phyloP scores from a whole-genome alignment of 2,113 vertebrate species.

The Delphinus delphis region DNA sequence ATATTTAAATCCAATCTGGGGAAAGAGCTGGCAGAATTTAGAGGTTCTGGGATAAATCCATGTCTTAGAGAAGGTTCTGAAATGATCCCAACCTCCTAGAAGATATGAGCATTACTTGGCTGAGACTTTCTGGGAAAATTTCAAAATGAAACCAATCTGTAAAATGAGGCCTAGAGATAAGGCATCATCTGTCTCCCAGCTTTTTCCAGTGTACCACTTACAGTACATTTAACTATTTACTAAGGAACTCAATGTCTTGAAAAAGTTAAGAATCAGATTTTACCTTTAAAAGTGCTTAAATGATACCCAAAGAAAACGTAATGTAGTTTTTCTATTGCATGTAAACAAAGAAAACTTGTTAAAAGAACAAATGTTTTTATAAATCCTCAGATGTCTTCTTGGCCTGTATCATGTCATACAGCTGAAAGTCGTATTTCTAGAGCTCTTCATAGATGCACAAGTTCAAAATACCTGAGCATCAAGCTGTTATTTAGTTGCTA shows the following conservation, averaged over 20 bases:
- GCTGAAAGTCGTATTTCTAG: background rate
- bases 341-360: constrained; percentile 19
- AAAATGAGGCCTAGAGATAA: background rate
- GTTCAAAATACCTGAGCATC: background rate
- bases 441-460: background rate
- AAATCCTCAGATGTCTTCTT: background rate
- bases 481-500: background rate
- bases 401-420: background rate
- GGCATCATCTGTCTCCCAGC: background rate
- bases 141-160: constrained; percentile 20
- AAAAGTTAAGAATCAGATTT: background rate
- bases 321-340: background rate
- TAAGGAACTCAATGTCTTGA: background rate
- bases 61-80: background rate
- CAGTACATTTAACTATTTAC: background rate
- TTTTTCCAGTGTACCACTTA: background rate
- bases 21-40: background rate
- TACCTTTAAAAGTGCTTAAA: constrained; percentile 22
- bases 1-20: background rate
- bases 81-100: constrained; percentile 8
- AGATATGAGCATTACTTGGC: background rate
- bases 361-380: constrained; percentile 2
- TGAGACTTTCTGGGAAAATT: constrained; percentile 11
- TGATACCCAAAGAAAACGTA: background rate
- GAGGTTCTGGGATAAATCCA: constrained; percentile 19